Conservation (phyloP, 1,140 invertebrate genomes). For the Rhyzopertha dominica region DNA sequence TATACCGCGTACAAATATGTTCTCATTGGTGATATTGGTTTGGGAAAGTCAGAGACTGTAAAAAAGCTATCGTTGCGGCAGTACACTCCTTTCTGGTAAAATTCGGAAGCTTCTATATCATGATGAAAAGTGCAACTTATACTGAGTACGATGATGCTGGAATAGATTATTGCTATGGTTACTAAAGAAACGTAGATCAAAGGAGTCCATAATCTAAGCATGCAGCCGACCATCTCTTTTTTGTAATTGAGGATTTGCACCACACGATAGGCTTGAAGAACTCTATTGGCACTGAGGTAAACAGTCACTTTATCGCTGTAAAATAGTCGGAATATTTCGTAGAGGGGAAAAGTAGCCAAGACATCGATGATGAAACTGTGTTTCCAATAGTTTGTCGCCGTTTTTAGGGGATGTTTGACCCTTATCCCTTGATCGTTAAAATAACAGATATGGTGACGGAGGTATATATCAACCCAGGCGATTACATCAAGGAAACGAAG, state of each 20-base stretch:
- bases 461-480: slow-evolving; percentile 20
- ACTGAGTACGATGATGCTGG: too few relatives aligned
- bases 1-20: background rate
- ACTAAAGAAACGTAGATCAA: background rate
- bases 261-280: slow-evolving; percentile 6
- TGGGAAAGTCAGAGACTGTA: background rate
- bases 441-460: slow-evolving; percentile 23
- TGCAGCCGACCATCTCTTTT: background rate
- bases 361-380: slow-evolving; percentile 23
- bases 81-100: background rate
- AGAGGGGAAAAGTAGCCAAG: slow-evolving; percentile 16
- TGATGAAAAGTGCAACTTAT: too few relatives aligned
- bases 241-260: background rate
- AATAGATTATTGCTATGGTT: background rate
- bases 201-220: background rate
- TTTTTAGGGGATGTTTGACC: slow-evolving; percentile 18
- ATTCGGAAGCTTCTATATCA: too few relatives aligned
- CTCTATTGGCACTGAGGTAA: slow-evolving; percentile 1
- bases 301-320: background rate
- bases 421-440: slow-evolving; percentile 22
- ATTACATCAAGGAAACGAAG: slow-evolving; percentile 15
- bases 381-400: slow-evolving; percentile 20
- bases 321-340: slow-evolving; percentile 9
- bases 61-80: background rate
- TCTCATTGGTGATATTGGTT: background rate